Conservation (phyloP, 2,888 invertebrate genomes). For the Tipula vernalis region DNA sequence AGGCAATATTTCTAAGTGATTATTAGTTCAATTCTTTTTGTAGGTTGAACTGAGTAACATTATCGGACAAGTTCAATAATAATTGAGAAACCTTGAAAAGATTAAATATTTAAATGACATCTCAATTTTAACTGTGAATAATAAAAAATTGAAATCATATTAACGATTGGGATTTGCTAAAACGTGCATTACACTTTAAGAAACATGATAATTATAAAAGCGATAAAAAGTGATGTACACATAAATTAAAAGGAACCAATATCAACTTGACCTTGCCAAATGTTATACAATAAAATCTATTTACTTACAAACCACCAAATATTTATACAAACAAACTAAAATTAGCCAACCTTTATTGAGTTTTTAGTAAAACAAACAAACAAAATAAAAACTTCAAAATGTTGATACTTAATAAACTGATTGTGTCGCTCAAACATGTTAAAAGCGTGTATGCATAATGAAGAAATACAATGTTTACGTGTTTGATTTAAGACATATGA, state of each 20-base stretch:
- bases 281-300: background rate
- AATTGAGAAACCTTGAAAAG: too few species aligned
- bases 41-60: too few species aligned
- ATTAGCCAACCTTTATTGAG: background rate
- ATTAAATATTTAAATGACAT: too few species aligned
- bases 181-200: too few species aligned
- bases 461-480: background rate
- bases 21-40: too few species aligned
- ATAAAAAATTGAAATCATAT: too few species aligned
- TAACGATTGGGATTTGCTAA: too few species aligned
- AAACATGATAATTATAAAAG: too few species aligned
- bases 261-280: background rate
- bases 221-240: too few species aligned
- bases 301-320: background rate
- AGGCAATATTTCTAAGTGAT: too few species aligned
- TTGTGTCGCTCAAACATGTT: background rate
- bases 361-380: background rate
- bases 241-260: background rate
- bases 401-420: background rate
- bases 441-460: background rate
- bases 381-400: background rate
- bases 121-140: too few species aligned
- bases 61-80: too few species aligned
- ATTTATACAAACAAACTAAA: background rate
- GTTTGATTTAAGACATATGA: background rate